These are phyloP conservation scores for Smittia sp. DNA, from an alignment of 2,888 invertebrate genomes.

Conservation along the genomic window DNA sequence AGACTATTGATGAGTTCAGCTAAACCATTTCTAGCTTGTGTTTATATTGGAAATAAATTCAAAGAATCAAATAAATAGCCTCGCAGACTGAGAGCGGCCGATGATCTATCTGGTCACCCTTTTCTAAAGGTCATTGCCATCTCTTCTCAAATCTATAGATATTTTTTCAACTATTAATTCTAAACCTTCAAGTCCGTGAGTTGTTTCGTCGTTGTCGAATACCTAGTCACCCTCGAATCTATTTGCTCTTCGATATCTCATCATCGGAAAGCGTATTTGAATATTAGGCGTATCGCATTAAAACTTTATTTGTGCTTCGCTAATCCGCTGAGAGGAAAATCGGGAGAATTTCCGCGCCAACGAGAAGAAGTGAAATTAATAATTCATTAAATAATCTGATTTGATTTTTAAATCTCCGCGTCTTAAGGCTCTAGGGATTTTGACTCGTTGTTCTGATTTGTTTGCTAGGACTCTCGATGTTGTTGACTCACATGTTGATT, in stretches of 20 bases:
- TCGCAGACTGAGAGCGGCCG: too few relatives aligned
- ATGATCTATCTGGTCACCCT: too few relatives aligned
- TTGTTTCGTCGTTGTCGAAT: too few relatives aligned
- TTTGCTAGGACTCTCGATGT: background rate
- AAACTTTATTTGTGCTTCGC: conserved; percentile 7
- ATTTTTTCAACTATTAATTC: too few relatives aligned
- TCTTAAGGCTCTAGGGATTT: background rate
- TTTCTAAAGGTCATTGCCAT: too few relatives aligned
- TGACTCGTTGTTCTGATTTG: background rate
- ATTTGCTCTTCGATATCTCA: background rate
- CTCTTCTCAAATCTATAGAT: too few relatives aligned
- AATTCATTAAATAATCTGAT: conserved; percentile 3
- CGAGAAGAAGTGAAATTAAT: background rate
- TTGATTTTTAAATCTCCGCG: background rate
- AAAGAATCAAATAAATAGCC: too few relatives aligned
- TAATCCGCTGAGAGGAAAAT: background rate
- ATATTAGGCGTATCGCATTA: conserved; percentile 20
- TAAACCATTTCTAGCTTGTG: too few relatives aligned
- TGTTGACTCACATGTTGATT: background rate
- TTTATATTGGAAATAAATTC: too few relatives aligned
- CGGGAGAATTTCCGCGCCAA: background rate
- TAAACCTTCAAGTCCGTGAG: too few relatives aligned
- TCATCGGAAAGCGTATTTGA: background rate
- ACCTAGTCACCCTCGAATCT: background rate
- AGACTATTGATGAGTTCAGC: too few relatives aligned